Evolutionary conservation across 2,888 invertebrate genomes (phyloP), one percentile per base, ranked within the genome.

Genomic region (Dasysyrphus albostriatus): DNA sequence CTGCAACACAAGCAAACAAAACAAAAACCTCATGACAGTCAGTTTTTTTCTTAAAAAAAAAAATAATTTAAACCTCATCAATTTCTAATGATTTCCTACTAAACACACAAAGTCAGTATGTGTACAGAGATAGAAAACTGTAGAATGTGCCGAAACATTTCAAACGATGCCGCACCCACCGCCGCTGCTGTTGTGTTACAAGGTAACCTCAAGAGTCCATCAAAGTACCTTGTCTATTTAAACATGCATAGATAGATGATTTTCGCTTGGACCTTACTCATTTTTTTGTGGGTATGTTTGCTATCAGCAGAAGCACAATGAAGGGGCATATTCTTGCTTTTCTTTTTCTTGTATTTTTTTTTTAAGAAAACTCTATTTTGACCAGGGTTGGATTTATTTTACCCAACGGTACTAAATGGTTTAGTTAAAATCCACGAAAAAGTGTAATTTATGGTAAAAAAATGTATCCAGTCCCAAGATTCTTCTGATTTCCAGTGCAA

Each of bases 21-120:
- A 58, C 16, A 34, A 29, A 44, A 63, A 47, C 63, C 24, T 81
- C 69, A 59, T 59, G 39, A 47, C 34, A 84, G 72, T 73, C 74
- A 75, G 24, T 51, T 85, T 72, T 79, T 73, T 51, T 58, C 37
- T 58, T n/a, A 14, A 14, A 65, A 16, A 32, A 16, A 47, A 47
- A 49, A 49, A 67, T 75, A 79, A 80, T 77, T 83, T 76, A 58
- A 72, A 83, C 77, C 72, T 83, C 83, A 83, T 87, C 83, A 88
- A 83, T 83, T 80, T 80, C 83, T 79, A 83, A 87, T 87, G 80
- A 87, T 82, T 88, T 88, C 77, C 63, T 77, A 74, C 80, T 87
- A 88, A 88, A 63, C 59, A 79, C 76, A 83, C 76, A 84, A 72
- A 63, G n/a, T 16, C 37, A 32, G n/a, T 6, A 24, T 24, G 69